Base-by-base conservation (phyloP, 2,113 vertebrate species). In the Synchiropus splendidus region DNA sequence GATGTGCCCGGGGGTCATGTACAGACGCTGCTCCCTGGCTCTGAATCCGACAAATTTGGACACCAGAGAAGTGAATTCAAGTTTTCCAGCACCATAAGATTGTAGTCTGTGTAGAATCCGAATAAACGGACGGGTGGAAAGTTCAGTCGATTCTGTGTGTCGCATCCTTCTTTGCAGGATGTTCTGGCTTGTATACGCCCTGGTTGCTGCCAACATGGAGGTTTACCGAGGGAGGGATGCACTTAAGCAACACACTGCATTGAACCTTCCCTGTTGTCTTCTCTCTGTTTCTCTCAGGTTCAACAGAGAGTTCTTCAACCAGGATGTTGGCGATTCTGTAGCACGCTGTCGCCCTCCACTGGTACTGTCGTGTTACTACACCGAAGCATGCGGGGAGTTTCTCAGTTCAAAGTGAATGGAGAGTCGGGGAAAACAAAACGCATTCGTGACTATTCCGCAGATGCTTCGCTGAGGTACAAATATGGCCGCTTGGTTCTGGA, bases 401-500 rank as follows among this genome's bases (percentile, higher is more conserved):
- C n/a, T n/a, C n/a, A n/a, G n/a, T 5, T 27, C 21, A 27, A 4
- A 27, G 21, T 27, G 8, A 27, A 27, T 8, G 21, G 8, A 27
- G 4, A 27, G 21, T 27, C 21, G 21, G 21, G 4, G 21, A 8
- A 8, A 27, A 5, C 21, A 27, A 8, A 27, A 5, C 21, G 15
- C 16, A 3, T 3, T 51, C 11, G 13, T 43, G 34, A 32, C 31
- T 45, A 27, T 2, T 45, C 13, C 6, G 9, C 55, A 91, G 91
- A 86, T 61, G 72, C 87, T 45, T 85, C 75, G 17, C 30, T 98
- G 50, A 76, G 55, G 62, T 90, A 90, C 63, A 89, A 74, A 61
- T 72, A 92, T 16, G 89, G 89, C 9, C 87, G 91, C 14, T 85
- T 92, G n/a, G 67, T 87, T 37, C 67, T 98, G 65, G 90, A 90